Evolutionary conservation across 2,113 vertebrate genomes (phyloP).

Genomic region (Paramisgurnus dabryanus): DNA sequence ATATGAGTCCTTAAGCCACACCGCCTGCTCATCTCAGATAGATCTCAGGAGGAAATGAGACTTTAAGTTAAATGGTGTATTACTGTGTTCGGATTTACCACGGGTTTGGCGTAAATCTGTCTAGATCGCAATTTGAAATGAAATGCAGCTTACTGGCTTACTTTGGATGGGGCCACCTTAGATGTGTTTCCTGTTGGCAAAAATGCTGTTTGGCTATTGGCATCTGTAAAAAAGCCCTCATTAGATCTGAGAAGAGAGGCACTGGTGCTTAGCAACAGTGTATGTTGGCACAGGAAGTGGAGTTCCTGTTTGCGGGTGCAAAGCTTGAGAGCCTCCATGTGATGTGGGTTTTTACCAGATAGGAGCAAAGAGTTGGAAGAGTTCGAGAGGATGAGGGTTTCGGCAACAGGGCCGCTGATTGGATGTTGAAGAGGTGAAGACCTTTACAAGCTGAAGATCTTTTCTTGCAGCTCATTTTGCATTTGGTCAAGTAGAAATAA

Average conservation of each 20-base stretch:
- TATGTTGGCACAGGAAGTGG: not conserved
- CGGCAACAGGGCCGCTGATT: too few species aligned
- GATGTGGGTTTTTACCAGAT: slow-evolving; percentile 12
- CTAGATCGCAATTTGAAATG: slow-evolving; percentile 21
- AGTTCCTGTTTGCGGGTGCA: slow-evolving; percentile 16
- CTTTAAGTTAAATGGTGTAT: slow-evolving; percentile 33
- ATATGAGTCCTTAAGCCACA: slow-evolving; percentile 19
- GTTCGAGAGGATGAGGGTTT: slow-evolving; percentile 10
- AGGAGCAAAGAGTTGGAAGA: not conserved
- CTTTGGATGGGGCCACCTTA: slow-evolving; percentile 9
- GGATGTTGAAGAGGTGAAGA: too few species aligned
- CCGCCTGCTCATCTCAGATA: slow-evolving; percentile 12
- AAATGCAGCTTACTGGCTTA: slow-evolving; percentile 17
- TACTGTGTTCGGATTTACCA: slow-evolving; percentile 25
- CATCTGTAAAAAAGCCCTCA: slow-evolving; percentile 14
- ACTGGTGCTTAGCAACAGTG: not conserved
- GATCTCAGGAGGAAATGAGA: not conserved
- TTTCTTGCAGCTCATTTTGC: too few species aligned
- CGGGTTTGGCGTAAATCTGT: not conserved
- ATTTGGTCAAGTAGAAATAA: too few species aligned
- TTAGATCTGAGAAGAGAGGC: slow-evolving; percentile 30
- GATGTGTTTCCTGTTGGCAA: slow-evolving; percentile 12
- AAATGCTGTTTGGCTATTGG: not conserved
- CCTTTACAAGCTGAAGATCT: too few species aligned
- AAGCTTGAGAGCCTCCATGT: slow-evolving; percentile 28